phyloP scores from a whole-genome alignment of 2,888 invertebrate species.

The Macrosiphum euphorbiae region DNA sequence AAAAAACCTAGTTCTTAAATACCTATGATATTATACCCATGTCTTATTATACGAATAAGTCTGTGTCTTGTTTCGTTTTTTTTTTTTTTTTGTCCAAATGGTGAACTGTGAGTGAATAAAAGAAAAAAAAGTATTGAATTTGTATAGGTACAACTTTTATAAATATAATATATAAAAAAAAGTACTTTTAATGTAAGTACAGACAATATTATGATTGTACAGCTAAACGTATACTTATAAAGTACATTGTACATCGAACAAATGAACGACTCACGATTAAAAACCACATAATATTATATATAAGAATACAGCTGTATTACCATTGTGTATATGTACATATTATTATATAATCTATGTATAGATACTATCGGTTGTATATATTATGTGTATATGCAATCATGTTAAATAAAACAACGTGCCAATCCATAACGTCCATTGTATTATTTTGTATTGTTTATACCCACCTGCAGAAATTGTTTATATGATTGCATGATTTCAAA shows the following conservation, averaged over 20 bases:
- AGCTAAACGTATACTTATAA: neutral
- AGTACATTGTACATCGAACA: neutral
- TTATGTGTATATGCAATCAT: neutral
- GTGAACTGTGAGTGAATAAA: neutral
- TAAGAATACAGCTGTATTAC: no score
- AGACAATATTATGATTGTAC: neutral
- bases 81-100: neutral
- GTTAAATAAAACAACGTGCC: neutral
- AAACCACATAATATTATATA: neutral
- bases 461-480: neutral
- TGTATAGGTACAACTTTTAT: neutral
- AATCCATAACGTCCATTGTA: neutral
- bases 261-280: neutral
- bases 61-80: neutral
- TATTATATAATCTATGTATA: neutral
- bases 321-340: no score
- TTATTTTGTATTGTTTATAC: neutral
- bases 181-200: neutral
- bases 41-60: neutral
- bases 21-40: neutral
- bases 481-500: neutral
- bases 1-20: neutral
- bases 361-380: neutral
- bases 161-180: neutral
- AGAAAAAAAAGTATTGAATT: neutral